Conservation (phyloP, 2,797 vertebrate species). For the Rhincodon typus region DNA sequence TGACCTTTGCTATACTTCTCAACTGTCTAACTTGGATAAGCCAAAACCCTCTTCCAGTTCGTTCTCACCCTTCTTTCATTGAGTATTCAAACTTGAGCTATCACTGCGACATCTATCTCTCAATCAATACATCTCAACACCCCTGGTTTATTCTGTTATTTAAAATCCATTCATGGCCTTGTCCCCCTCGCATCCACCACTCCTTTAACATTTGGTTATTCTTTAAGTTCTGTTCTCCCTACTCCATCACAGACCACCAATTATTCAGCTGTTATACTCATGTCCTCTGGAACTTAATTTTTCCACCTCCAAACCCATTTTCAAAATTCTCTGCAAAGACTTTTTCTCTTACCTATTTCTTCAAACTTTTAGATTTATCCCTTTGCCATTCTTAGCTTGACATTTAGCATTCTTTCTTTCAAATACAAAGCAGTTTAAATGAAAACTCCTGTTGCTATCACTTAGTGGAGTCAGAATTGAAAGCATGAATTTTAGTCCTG, state of each 20-base stretch:
- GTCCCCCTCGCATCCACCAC: neutral
- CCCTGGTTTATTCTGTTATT: neutral
- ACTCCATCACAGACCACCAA: neutral
- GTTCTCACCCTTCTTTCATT: neutral
- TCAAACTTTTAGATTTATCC: neutral
- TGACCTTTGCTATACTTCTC: neutral
- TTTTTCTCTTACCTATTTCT: neutral
- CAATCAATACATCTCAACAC: neutral
- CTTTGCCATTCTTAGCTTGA: neutral
- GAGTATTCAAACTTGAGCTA: neutral
- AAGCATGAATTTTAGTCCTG: neutral
- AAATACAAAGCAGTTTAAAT: neutral
- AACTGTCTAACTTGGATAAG: neutral
- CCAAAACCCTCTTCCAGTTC: neutral
- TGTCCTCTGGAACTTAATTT: neutral
- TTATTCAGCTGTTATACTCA: neutral
- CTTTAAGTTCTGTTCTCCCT: neutral
- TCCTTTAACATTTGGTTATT: neutral
- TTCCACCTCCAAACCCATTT: neutral
- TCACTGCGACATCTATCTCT: neutral
- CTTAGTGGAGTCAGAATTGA: neutral
- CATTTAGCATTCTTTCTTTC: neutral
- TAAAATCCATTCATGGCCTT: neutral
- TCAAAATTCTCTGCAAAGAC: neutral
- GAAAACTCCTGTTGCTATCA: neutral